phyloP scores from a whole-genome alignment of 37 sponge, comb jelly and placozoan species.

The Petrosia ficiformis region DNA sequence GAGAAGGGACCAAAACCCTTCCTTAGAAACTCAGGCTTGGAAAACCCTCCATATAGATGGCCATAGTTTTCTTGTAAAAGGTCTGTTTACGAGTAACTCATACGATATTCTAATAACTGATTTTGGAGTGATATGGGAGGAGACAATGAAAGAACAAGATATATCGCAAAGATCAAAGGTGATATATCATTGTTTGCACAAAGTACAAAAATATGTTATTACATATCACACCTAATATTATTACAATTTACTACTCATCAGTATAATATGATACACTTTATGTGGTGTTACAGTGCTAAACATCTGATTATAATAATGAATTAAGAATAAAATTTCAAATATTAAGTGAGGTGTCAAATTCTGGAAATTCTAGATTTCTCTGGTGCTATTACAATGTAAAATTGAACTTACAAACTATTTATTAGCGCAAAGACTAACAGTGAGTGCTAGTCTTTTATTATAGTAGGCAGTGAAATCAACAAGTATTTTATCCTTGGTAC shows the following conservation, averaged over 20 bases:
- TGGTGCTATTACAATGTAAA: no score
- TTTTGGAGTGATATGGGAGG: slow-evolving; percentile 30
- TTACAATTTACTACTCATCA: neutral
- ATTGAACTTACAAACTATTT: no score
- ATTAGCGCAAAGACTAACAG: no score
- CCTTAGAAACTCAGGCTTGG: slow-evolving; percentile 55
- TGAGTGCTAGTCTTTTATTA: no score
- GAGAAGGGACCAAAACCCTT: slow-evolving; percentile 3
- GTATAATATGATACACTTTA: no score
- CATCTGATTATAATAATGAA: no score
- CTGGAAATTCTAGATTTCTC: no score
- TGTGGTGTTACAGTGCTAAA: no score
- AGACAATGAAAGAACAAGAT: slow-evolving; percentile 21
- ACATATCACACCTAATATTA: neutral
- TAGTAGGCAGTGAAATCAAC: no score
- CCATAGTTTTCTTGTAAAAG: slow-evolving; percentile 39
- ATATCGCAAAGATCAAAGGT: slow-evolving; percentile 30
- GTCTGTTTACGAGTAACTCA: slow-evolving; percentile 23
- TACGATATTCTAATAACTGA: slow-evolving; percentile 59
- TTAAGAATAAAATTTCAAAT: no score
- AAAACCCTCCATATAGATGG: slow-evolving; percentile 13
- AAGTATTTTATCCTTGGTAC: no score
- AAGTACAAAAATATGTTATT: neutral
- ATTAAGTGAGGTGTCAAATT: no score
- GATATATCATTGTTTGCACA: neutral